Evolutionary conservation across 2,113 vertebrate genomes (phyloP).

Genomic region (Cyanoderma ruficeps): DNA sequence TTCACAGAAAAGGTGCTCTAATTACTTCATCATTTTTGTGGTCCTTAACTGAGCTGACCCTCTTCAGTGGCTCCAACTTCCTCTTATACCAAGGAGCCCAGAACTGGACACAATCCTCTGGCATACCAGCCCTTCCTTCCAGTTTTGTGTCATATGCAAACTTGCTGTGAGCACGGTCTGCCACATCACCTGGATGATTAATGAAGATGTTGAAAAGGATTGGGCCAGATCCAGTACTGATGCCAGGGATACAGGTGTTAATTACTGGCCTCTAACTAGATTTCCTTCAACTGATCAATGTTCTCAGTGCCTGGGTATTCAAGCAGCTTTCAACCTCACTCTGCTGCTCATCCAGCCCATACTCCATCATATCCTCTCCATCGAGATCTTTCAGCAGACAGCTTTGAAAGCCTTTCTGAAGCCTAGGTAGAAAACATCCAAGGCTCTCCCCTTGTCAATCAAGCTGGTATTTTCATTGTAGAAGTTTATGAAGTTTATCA

Average conservation of each 20-base stretch:
- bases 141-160: not conserved
- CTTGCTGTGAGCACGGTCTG: not conserved
- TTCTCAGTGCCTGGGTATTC: accelerated
- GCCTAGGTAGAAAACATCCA: not conserved
- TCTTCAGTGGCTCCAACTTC: not conserved
- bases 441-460: not conserved
- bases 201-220: not conserved
- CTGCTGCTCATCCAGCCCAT: not conserved
- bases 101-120: not conserved
- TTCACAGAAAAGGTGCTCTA: not conserved
- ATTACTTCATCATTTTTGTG: not conserved
- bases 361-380: too few relatives aligned
- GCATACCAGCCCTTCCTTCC: not conserved
- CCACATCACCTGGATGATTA: not conserved
- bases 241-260: not conserved
- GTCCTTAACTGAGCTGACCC: not conserved
- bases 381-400: not conserved
- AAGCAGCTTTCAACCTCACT: not conserved
- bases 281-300: not conserved
- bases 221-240: not conserved
- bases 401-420: not conserved
- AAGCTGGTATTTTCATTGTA: not conserved
- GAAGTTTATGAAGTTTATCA: not conserved
- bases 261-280: not conserved
- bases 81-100: not conserved